A percentile compares a stretch with the other conserved stretches of the same genome.
These are phyloP conservation scores for Villa cingulata DNA, from an alignment of 2,888 invertebrate species.

Conservation along the genomic window DNA sequence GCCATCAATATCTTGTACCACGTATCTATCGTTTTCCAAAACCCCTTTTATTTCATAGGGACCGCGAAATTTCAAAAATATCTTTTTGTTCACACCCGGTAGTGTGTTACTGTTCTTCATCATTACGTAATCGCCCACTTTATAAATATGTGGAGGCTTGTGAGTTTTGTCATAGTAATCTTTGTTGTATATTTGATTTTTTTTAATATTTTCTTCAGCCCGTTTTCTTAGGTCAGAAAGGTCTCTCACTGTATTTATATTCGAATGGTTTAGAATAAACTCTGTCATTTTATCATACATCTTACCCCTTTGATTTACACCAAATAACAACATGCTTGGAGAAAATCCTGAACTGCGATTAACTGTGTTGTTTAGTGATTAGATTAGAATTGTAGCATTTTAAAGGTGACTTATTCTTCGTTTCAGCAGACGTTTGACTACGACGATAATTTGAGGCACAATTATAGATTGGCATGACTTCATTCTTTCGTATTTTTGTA, in stretches of 20 bases:
- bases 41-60: too few species aligned
- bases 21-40: too few species aligned
- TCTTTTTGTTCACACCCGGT: too few species aligned
- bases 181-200: background rate
- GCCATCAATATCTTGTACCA: too few species aligned
- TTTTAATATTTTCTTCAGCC: background rate
- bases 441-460: too few species aligned
- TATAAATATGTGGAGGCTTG: background rate
- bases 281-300: background rate
- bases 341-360: background rate
- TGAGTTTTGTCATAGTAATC: background rate
- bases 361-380: background rate
- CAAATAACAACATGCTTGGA: conserved; percentile 2
- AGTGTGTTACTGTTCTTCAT: background rate
- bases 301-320: background rate
- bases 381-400: too few species aligned
- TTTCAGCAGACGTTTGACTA: too few species aligned
- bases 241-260: background rate
- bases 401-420: too few species aligned
- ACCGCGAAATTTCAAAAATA: too few species aligned
- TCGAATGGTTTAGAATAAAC: background rate
- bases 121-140: background rate
- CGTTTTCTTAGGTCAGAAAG: background rate
- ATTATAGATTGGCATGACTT: too few species aligned
- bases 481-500: too few species aligned